Percentiles rank a stretch among this genome's conserved stretches.
These are phyloP conservation scores for Nebria salina DNA, from an alignment of 2,888 invertebrate species.

Conservation along the genomic window DNA sequence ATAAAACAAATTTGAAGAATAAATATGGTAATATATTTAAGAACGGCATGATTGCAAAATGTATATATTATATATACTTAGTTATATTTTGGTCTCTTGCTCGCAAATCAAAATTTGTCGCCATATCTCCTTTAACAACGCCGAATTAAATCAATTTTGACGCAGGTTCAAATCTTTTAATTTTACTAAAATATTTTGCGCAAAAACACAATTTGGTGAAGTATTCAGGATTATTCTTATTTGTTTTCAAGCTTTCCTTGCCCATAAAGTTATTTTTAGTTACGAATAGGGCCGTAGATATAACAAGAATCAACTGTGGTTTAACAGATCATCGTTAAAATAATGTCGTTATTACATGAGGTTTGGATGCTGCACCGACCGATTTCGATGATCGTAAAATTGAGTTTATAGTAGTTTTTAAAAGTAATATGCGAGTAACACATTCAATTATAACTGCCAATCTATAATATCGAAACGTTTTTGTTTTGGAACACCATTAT, in stretches of 20 bases:
- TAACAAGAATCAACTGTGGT: background rate
- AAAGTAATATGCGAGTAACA: constrained; percentile 14
- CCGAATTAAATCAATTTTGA: too few relatives aligned
- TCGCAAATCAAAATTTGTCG: too few relatives aligned
- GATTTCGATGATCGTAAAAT: background rate
- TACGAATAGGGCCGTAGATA: background rate
- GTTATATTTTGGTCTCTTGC: too few relatives aligned
- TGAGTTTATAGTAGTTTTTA: constrained; percentile 5
- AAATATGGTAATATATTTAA: too few relatives aligned
- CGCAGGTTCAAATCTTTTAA: too few relatives aligned
- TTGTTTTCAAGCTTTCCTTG: background rate
- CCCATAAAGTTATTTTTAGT: background rate
- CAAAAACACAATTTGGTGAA: too few relatives aligned
- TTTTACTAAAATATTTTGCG: too few relatives aligned
- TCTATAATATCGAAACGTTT: background rate
- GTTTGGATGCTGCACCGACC: background rate
- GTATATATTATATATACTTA: too few relatives aligned
- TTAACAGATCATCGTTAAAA: constrained; percentile 12
- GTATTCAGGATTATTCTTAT: too few relatives aligned
- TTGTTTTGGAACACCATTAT: background rate
- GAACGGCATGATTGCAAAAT: too few relatives aligned
- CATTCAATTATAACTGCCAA: constrained; percentile 12
- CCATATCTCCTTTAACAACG: too few relatives aligned
- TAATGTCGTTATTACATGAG: background rate
- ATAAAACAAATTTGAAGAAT: background rate